These are phyloP conservation scores for Leptosomus discolor DNA, from an alignment of 2,113 vertebrate genomes.

Conservation along the genomic window DNA sequence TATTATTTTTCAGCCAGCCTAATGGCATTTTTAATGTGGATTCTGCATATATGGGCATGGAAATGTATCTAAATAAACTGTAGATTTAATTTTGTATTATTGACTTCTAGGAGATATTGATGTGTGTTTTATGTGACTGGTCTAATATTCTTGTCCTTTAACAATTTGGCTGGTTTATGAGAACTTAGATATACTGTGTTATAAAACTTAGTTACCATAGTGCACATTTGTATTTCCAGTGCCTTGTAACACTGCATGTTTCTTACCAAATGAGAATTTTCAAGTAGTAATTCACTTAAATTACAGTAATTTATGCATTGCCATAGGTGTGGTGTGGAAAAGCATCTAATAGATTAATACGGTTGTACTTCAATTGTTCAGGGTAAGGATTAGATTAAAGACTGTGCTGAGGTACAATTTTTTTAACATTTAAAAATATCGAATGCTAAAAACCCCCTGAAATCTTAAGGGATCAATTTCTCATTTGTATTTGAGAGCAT, in stretches of 20 bases:
- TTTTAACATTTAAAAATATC: slow-evolving; percentile 14
- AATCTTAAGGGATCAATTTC: neutral
- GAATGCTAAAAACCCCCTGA: neutral
- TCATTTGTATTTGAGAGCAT: slow-evolving; percentile 2
- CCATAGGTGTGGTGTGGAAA: slow-evolving; percentile 47
- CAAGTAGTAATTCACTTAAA: slow-evolving; percentile 64
- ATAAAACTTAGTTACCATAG: slow-evolving; percentile 46
- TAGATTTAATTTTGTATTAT: slow-evolving; percentile 32
- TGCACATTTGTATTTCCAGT: neutral
- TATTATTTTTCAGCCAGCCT: slow-evolving; percentile 26
- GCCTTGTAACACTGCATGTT: neutral
- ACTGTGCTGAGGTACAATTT: neutral
- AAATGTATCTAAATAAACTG: slow-evolving; percentile 42
- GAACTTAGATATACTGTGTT: neutral
- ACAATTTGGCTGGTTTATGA: slow-evolving; percentile 31
- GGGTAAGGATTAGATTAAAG: slow-evolving; percentile 19
- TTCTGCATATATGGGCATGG: neutral
- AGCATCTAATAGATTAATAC: slow-evolving; percentile 47
- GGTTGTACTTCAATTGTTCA: slow-evolving; percentile 3
- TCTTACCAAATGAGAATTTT: slow-evolving; percentile 51
- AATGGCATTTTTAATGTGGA: slow-evolving; percentile 25
- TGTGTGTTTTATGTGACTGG: neutral
- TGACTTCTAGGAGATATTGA: slow-evolving; percentile 9
- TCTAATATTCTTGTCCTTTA: slow-evolving; percentile 28
- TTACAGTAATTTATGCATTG: slow-evolving; percentile 59